Evolutionary conservation across 2,797 vertebrate genomes (phyloP), one percentile per base, ranked within the genome.

Genomic region (Leucoraja ocellata): DNA sequence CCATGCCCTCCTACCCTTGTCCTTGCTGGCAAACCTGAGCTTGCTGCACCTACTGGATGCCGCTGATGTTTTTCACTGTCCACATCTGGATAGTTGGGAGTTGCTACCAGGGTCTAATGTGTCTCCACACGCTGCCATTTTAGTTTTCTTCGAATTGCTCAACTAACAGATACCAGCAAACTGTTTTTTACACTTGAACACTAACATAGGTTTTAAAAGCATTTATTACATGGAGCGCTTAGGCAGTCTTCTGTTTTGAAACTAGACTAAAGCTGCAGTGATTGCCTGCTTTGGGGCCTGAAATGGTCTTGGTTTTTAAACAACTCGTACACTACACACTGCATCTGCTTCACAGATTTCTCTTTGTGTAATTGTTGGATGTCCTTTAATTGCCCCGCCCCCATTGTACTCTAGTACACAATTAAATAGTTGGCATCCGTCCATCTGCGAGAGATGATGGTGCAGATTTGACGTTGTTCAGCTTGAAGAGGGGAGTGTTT

Each of bases 181-280:
- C 71, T 73, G 54, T 36, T 23, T 71, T 92, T 46, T 25, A 46
- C 58, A 92, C 71, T 92, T 92, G 71, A 92, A 92, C 90, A 92
- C 90, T 92, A 92, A 92, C 46, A 36, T 92, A 74, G 68, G 54
- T 74, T 74, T 84, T 92, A 74, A 91, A 92, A 76, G 90, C 90
- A 92, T 92, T 46, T 88, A 88, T 32, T 74, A 92, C 46, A 46
- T 10, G 23, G 39, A 54, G 36, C 13, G 18, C 21, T n/a, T 91
- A 32, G 14, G 32, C 21, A 71, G 32, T 71, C 63, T 36, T 32
- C 0, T 23, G 7, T 54, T 74, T 13, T 25, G 11, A 76, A 25
- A 71, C n/a, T 32, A 9, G 23, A 39, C 71, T 91, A 74, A 23
- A 91, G 23, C 68, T 91, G 90, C 71, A 54, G 90, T 74, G 14